A percentile compares a stretch with the other conserved stretches of the same genome.
phyloP scores from a whole-genome alignment of 2,888 invertebrate genomes.

The Tetranychus piercei region DNA sequence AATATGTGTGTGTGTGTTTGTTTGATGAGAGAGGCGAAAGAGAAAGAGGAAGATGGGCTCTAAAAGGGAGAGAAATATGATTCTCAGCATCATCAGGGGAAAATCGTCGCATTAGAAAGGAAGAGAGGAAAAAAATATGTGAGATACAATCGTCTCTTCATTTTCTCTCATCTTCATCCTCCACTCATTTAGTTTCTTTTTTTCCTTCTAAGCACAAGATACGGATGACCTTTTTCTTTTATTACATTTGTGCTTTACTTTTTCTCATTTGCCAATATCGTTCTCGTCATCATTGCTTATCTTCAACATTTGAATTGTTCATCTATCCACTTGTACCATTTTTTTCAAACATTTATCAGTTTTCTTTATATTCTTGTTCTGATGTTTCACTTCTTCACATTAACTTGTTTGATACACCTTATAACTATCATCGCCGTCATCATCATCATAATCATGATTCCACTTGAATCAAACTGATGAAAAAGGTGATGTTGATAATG shows the following conservation, averaged over 20 bases:
- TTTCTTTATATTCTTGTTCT: not conserved
- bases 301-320: not conserved
- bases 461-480: not conserved
- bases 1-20: not conserved
- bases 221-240: too few species aligned
- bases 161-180: not conserved
- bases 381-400: not conserved
- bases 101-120: not conserved
- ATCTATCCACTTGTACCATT: not conserved
- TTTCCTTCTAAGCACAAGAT: not conserved
- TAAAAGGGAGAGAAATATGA: conserved; percentile 8
- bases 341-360: not conserved
- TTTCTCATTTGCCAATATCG: not conserved
- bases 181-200: not conserved
- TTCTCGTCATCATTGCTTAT: not conserved
- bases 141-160: not conserved
- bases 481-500: not conserved
- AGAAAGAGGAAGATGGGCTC: not conserved
- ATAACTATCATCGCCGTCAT: not conserved
- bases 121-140: not conserved
- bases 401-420: not conserved
- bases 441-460: not conserved
- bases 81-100: not conserved
- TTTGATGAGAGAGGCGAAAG: not conserved
- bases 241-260: not conserved